phyloP scores from a whole-genome alignment of 2,888 invertebrate species.

The Calephelis perditalis region DNA sequence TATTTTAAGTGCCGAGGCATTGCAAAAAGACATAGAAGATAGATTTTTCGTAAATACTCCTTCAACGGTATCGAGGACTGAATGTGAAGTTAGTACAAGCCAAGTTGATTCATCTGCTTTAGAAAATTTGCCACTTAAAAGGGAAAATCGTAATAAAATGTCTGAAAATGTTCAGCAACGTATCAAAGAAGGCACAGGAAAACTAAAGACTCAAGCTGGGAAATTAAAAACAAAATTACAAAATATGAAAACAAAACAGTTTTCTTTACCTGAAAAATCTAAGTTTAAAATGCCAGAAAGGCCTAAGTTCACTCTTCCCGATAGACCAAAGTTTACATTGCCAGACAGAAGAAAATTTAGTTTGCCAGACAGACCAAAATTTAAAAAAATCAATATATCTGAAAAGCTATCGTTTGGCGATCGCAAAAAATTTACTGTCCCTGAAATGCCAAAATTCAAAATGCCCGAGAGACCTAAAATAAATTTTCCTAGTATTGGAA shows the following conservation, averaged over 20 bases:
- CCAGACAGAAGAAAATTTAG: conserved; percentile 82
- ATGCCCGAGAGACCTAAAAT: conserved; percentile 77
- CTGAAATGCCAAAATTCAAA: conserved; percentile 76
- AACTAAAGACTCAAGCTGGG: conserved; percentile 83
- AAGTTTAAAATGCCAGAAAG: conserved; percentile 76
- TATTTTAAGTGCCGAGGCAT: conserved; percentile 65
- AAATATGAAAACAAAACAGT: conserved; percentile 79
- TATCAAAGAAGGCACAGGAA: conserved; percentile 83
- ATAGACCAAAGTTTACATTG: conserved; percentile 75
- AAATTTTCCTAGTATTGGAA: conserved; percentile 79
- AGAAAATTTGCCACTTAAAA: conserved; percentile 80
- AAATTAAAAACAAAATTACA: conserved; percentile 83
- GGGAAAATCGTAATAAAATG: conserved; percentile 75
- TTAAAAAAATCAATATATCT: conserved; percentile 67
- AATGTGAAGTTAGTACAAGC: conserved; percentile 81
- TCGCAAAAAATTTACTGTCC: conserved; percentile 80
- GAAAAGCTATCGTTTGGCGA: conserved; percentile 77
- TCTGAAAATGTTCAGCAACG: conserved; percentile 78
- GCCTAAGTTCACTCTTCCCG: conserved; percentile 73
- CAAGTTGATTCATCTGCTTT: conserved; percentile 83
- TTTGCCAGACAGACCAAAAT: conserved; percentile 79
- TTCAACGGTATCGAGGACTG: conserved; percentile 79
- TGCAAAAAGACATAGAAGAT: conserved; percentile 81
- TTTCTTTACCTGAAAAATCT: conserved; percentile 77
- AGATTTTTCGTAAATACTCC: conserved; percentile 79